Evolutionary conservation across 1,140 invertebrate species (phyloP), one percentile per base, ranked within the genome.

Genomic region (Meloidogyne floridensis): DNA sequence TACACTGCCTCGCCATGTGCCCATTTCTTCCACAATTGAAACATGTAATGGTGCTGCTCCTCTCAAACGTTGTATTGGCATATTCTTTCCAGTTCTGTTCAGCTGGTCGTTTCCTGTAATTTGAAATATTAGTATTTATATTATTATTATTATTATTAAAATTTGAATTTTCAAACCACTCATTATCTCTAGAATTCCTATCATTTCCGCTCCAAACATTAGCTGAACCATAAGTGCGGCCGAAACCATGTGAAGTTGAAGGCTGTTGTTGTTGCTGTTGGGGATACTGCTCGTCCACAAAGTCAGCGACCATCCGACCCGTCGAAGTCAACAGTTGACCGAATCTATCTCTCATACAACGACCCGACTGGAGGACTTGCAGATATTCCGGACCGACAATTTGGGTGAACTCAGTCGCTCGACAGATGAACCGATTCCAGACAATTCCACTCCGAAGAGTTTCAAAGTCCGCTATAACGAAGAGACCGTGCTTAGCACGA

Each of bases 321-420:
- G n/a, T 13, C 3, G 0, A 11, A 13, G 11, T 4, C 11, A 18
- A 13, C 15, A 13, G 0, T n/a, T 73, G 72, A 13, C 72, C 72
- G 53, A 13, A 18, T 0, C 72, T 10, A n/a, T 73, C 72, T 42
- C 71, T 6, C 72, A 73, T 73, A 5, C 53, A n/a, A 1, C n/a
- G 13, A n/a, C 72, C n/a, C 11, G 13, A 13, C n/a, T 18, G 4
- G 0, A 18, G 4, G 1, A 73, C n/a, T 51, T 73, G 72, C 2
- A 73, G 72, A 5, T n/a, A 73, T 13, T 18, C n/a, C n/a, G 47
- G 43, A 13, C n/a, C 72, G 5, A 73, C 72, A 73, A 73, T 73
- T 73, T n/a, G 11, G 0, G 72, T n/a, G 10, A 10, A 5, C 11
- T 73, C 72, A 5, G 10, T 13, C 5, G 10, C 15, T 2, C 8